Evolutionary conservation across 2,113 vertebrate genomes (phyloP), one percentile per base, ranked within the genome.

Genomic region (Oncorhynchus mykiss): DNA sequence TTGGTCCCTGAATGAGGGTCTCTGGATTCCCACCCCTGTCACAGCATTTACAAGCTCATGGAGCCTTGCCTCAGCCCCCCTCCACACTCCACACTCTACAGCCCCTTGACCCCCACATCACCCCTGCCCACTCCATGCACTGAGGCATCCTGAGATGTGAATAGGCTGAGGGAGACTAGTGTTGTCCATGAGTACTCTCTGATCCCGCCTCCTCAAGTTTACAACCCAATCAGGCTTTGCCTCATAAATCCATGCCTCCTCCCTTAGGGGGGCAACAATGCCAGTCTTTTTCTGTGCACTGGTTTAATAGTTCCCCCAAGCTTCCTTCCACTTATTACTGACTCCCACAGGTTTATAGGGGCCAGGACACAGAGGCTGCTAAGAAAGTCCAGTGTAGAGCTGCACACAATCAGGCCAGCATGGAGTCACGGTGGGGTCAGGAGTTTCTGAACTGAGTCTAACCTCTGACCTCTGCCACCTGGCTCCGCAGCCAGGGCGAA

Each of bases 241-340:
- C 85, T 89, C 95, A 95, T 95, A 96, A 97, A 96, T 95, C 95
- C 95, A 91, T 91, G 91, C 93, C 94, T 94, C 92, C 91, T 95
- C 94, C 93, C 91, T 89, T 89, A 92, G 8, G 39, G 39, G 39
- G 39, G 8, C 90, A 93, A 96, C 96, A 98, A 96, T 94, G 92
- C 80, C n/a, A 78, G 79, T 88, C 91, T 93, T 96, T 97, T 92
- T 96, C 59, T 90, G 34, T 72, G 71, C 4, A 75, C 87, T 25
- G 6, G 82, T 93, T 92, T 90, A 93, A 87, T 79, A 85, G 92
- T 92, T 91, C 84, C 90, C 39, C 79, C 76, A 34, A 85, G 93
- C 91, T 82, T 85, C 79, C 81, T 87, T 81, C 92, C 94, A 90
- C 90, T 91, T 85, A 82, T 86, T 86, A 88, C 91, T 88, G 88